phyloP scores from a whole-genome alignment of 2,888 invertebrate genomes.

The Drosophila quinaria region DNA sequence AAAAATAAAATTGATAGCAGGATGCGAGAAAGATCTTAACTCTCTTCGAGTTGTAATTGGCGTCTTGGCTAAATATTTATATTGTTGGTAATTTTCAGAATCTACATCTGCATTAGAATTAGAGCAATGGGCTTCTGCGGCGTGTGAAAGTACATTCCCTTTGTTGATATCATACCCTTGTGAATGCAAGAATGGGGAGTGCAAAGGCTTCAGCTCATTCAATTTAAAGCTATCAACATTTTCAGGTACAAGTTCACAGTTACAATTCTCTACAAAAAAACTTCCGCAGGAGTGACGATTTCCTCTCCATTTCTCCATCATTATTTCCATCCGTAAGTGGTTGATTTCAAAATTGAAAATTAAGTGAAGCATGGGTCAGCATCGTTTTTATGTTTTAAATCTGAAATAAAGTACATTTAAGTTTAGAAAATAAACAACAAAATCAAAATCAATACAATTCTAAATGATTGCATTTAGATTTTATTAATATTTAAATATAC shows the following conservation, averaged over 20 bases:
- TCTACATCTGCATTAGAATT: not conserved
- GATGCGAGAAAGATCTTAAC: constrained; percentile 27
- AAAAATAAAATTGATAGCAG: constrained; percentile 18
- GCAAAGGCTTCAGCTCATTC: not conserved
- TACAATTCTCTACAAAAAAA: constrained; percentile 4
- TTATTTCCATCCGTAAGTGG: not conserved
- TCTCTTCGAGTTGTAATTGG: not conserved
- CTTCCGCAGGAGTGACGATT: constrained; percentile 4
- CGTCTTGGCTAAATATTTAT: not conserved
- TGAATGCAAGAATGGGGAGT: not conserved
- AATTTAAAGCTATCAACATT: not conserved
- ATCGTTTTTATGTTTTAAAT: not conserved
- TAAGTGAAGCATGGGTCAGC: not conserved
- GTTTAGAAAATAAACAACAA: not conserved
- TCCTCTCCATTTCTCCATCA: not conserved
- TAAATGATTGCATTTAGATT: too few relatives aligned
- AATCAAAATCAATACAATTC: too few relatives aligned
- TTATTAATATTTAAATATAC: too few relatives aligned
- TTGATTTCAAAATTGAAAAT: not conserved
- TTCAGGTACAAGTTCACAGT: not conserved
- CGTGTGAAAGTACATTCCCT: not conserved
- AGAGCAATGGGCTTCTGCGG: not conserved
- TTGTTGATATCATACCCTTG: not conserved
- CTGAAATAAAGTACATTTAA: not conserved
- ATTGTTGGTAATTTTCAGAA: not conserved